Evolutionary conservation across 2,888 invertebrate species (phyloP), one percentile per base, ranked within the genome.

Genomic region (Pseudococcus viburni): DNA sequence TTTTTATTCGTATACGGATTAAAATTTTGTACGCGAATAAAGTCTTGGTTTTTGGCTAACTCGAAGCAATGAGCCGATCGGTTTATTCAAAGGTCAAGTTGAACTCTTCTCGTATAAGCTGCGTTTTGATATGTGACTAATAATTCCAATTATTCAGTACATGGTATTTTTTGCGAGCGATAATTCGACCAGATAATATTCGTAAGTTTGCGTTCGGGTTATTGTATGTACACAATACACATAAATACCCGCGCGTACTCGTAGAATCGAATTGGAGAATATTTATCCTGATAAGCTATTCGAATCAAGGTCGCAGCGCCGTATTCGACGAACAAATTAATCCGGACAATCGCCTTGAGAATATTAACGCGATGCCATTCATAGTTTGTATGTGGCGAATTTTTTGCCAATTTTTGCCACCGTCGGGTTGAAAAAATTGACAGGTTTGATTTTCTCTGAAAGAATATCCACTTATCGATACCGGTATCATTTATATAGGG

Each of bases 321-420:
- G 51, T 51, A 51, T 51, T 51, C 51, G 51, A 51, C 51, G 15
- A 51, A 51, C 51, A 51, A 51, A 51, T 51, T 51, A 51, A 51
- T 51, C 51, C 51, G 51, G 51, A 51, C 51, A 51, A 51, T 51
- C 51, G 51, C 51, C 51, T 51, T 51, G 51, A 51, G 51, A 51
- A 51, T 51, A 51, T 51, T 51, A 51, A 51, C 51, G 17, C 51
- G 17, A 51, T 51, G 5, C 46, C 46, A 46, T 46, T 46, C 46
- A 46, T 12, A 46, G 8, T 46, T 8, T 46, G 12, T 46, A 46
- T 46, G 9, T 46, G 9, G 46, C 46, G 46, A 46, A 46, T 46
- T 46, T 46, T 46, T 46, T 3, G 26, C 26, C 26, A 33, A 33
- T 33, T 33, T 33, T 33, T 33, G 1, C 26, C 1, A 33, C 26